Evolutionary conservation across 1,140 invertebrate genomes (phyloP).

Genomic region (Cherax quadricarinatus): DNA sequence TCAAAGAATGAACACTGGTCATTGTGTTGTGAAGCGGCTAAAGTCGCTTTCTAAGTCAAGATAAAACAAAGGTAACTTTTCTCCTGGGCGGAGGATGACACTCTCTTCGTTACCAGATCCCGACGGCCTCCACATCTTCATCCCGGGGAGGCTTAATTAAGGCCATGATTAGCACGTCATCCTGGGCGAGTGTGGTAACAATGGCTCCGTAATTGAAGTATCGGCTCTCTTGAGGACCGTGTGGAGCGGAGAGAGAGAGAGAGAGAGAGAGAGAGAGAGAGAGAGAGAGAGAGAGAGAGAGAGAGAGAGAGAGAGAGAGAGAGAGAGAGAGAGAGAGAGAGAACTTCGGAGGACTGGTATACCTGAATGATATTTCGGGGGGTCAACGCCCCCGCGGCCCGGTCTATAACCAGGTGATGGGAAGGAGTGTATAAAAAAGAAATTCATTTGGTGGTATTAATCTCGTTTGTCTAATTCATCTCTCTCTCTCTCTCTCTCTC

Average conservation of each 20-base stretch:
- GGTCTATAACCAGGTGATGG: too few relatives aligned
- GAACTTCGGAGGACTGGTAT: neutral
- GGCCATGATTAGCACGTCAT: conserved; percentile 49
- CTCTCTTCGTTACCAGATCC: neutral
- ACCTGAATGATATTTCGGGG: too few relatives aligned
- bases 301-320: conserved; percentile 17
- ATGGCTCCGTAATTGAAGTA: conserved; percentile 50
- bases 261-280: conserved; percentile 26
- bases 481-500: neutral
- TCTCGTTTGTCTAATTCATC: too few relatives aligned
- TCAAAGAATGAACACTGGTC: too few relatives aligned
- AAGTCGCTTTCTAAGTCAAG: neutral
- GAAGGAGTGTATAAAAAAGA: too few relatives aligned
- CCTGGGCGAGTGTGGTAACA: conserved; percentile 51
- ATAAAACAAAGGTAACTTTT: neutral
- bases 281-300: conserved; percentile 32
- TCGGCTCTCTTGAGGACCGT: conserved; percentile 18
- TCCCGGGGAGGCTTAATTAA: conserved; percentile 30
- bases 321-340: conserved; percentile 17
- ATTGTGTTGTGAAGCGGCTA: too few relatives aligned
- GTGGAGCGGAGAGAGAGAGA: neutral
- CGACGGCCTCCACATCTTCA: neutral
- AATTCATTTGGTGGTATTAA: too few relatives aligned
- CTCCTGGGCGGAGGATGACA: neutral
- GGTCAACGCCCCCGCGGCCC: too few relatives aligned